Percentiles rank a stretch among this genome's conserved stretches.
phyloP scores from a whole-genome alignment of 2,888 invertebrate species.

The Harpalus rubripes region DNA sequence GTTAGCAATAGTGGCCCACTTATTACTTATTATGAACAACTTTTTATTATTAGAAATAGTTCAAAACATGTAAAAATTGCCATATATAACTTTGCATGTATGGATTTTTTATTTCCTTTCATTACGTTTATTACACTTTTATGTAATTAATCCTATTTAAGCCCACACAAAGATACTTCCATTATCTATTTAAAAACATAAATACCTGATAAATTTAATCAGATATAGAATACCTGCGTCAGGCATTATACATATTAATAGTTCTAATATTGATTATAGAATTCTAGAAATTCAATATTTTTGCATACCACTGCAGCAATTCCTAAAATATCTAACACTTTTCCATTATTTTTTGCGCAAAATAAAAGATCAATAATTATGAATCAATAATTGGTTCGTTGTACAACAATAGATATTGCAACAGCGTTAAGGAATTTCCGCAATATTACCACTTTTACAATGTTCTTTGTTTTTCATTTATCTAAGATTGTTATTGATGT shows the following conservation, averaged over 20 bases:
- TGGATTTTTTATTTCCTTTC: neutral
- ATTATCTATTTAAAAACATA: neutral
- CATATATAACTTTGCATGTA: too few relatives aligned
- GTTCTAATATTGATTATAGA: neutral
- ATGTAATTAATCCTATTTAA: neutral
- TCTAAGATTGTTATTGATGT: neutral
- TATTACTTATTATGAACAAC: too few relatives aligned
- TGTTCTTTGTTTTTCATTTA: neutral
- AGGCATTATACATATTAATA: neutral
- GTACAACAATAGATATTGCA: constrained; percentile 11
- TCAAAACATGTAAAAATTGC: too few relatives aligned
- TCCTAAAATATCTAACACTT: neutral
- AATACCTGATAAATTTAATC: neutral
- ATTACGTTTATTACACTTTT: neutral
- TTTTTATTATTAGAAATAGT: too few relatives aligned
- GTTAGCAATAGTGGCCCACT: too few relatives aligned
- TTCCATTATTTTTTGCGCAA: neutral
- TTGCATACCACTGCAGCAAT: neutral
- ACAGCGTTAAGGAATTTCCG: neutral
- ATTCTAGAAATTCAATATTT: neutral
- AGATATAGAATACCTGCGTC: neutral
- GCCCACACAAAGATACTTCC: neutral
- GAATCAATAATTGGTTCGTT: constrained; percentile 17
- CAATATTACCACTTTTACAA: neutral
- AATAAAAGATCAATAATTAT: neutral